A percentile compares a stretch with the other conserved stretches of the same genome.
Conservation (phyloP, 2,888 invertebrate genomes). For the Rambutsinella grinnellia region DNA sequence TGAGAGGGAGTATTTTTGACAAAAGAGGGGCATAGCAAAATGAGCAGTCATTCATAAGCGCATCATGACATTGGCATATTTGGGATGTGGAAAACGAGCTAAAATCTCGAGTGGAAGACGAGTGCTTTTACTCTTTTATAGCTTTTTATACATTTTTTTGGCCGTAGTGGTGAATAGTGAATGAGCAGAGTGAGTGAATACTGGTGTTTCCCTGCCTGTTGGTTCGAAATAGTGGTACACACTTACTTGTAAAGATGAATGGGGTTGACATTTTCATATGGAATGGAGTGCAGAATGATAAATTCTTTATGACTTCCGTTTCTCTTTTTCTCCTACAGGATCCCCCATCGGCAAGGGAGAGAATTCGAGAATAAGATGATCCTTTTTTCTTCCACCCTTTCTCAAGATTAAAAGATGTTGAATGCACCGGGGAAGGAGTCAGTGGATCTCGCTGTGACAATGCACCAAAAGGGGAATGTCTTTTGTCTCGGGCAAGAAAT, state of each 20-base stretch:
- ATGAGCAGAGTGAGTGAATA: background rate
- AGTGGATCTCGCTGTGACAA: background rate
- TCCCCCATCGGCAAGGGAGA: conserved; percentile 23
- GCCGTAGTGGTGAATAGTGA: conserved; percentile 21
- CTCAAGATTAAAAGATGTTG: too few species aligned
- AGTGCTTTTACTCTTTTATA: background rate
- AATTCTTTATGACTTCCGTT: conserved; percentile 67
- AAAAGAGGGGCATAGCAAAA: background rate
- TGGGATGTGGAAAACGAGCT: too few species aligned
- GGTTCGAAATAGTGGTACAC: background rate
- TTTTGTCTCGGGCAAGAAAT: conserved; percentile 5
- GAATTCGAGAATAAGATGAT: conserved; percentile 11
- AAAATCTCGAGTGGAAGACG: background rate
- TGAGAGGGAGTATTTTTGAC: background rate
- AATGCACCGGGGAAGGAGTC: too few species aligned
- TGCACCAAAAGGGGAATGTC: background rate
- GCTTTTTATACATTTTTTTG: conserved; percentile 33
- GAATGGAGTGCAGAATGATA: conserved; percentile 59
- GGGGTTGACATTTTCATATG: conserved; percentile 48
- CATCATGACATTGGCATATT: conserved; percentile 7
- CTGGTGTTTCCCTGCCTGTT: conserved; percentile 35
- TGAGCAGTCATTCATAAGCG: conserved; percentile 33
- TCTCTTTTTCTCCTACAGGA: conserved; percentile 53
- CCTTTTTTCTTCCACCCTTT: conserved; percentile 10
- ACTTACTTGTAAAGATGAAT: conserved; percentile 35